Percentiles rank a stretch among this genome's conserved stretches.
phyloP scores from a whole-genome alignment of 2,888 invertebrate species.

The Eupeodes luniger region DNA sequence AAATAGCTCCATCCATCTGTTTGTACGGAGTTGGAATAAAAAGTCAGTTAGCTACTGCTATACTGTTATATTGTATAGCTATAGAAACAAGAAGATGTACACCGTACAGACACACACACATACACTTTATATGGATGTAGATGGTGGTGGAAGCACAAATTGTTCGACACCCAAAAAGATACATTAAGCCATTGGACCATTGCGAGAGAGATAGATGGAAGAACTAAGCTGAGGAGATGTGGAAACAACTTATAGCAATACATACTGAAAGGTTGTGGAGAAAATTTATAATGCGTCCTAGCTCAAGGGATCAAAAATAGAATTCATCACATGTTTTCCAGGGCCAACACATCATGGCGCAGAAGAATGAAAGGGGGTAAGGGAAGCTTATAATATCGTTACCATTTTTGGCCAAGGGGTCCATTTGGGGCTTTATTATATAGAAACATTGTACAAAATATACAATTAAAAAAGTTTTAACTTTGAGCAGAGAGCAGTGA shows the following conservation, averaged over 20 bases:
- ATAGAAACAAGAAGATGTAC: constrained; percentile 17
- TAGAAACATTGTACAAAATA: not conserved
- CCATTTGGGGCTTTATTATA: constrained; percentile 24
- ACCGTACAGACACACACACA: not conserved
- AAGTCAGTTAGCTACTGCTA: constrained; percentile 39
- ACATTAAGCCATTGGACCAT: constrained; percentile 63
- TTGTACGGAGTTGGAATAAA: constrained; percentile 29
- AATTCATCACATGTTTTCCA: constrained; percentile 65
- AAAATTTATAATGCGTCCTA: constrained; percentile 65
- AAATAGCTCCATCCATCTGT: not conserved
- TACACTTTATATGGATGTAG: constrained; percentile 33
- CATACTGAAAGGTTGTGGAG: constrained; percentile 58
- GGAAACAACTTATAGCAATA: constrained; percentile 57
- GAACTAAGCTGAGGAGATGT: constrained; percentile 24
- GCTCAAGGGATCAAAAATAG: constrained; percentile 66
- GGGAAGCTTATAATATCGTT: not conserved
- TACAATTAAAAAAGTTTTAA: constrained; percentile 45
- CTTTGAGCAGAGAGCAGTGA: constrained; percentile 17
- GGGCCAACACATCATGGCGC: not conserved
- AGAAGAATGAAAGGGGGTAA: not conserved
- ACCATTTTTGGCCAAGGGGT: constrained; percentile 27
- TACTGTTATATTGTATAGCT: too few species aligned
- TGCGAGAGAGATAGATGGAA: constrained; percentile 25
- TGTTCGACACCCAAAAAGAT: constrained; percentile 68
- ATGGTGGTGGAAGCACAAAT: constrained; percentile 61